Conservation (phyloP, 2,113 vertebrate species). For the Albula goreensis region DNA sequence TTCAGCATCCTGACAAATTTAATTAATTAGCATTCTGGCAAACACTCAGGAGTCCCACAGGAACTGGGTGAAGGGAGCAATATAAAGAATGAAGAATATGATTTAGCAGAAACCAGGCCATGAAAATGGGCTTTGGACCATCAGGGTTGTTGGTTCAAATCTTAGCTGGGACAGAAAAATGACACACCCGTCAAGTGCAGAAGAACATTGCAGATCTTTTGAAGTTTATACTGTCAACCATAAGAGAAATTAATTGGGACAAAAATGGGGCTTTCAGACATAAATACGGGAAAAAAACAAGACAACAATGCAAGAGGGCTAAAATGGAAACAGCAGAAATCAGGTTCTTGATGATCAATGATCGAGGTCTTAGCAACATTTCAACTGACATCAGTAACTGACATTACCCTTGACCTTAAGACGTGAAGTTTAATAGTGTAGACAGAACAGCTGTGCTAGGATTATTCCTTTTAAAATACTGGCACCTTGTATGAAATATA, state of each 20-base stretch:
- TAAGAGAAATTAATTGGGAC: not conserved
- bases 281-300: not conserved
- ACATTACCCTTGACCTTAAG: not conserved
- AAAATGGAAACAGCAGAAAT: not conserved
- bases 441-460: not conserved
- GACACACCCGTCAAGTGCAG: not conserved
- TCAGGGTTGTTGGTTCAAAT: not conserved
- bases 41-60: not conserved
- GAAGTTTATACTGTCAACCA: too few species aligned
- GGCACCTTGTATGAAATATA: too few species aligned
- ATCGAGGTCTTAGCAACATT: not conserved
- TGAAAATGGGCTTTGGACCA: not conserved
- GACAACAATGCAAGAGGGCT: not conserved
- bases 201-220: not conserved
- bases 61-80: not conserved
- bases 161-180: not conserved
- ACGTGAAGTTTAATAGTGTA: too few species aligned
- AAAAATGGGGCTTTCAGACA: not conserved
- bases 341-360: not conserved
- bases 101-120: not conserved
- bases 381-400: not conserved
- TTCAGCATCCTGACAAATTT: conserved; percentile 26
- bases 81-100: not conserved
- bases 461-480: not conserved
- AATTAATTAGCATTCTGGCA: conserved; percentile 27